Percentiles rank a stretch among this genome's conserved stretches.
phyloP scores from a whole-genome alignment of 2,113 vertebrate species.

The Acrocephalus kingi region DNA sequence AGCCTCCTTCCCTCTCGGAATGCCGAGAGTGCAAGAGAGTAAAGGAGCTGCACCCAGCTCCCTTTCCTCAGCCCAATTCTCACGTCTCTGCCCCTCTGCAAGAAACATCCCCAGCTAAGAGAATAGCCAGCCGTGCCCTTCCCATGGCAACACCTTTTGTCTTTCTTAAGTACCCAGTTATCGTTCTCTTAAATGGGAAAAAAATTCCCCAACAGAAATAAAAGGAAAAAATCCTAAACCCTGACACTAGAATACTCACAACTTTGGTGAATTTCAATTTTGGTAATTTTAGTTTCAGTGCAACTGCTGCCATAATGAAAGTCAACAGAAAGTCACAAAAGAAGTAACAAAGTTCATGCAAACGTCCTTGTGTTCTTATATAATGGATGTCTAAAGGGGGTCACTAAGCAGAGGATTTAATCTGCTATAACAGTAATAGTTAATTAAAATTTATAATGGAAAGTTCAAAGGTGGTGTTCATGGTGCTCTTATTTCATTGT shows the following conservation, averaged over 20 bases:
- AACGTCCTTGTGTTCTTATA: neutral
- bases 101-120: neutral
- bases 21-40: too few relatives aligned
- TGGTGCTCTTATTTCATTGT: neutral
- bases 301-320: neutral
- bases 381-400: neutral
- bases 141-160: neutral
- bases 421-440: neutral
- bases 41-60: neutral
- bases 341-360: neutral
- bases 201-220: neutral
- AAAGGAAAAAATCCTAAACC: neutral
- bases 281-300: neutral
- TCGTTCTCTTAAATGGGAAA: neutral
- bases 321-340: neutral
- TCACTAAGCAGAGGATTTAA: neutral
- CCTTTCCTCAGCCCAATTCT: neutral
- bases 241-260: neutral
- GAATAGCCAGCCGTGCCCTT: too few relatives aligned
- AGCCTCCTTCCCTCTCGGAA: accelerated
- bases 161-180: neutral
- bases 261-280: neutral
- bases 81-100: neutral
- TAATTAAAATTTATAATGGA: neutral
- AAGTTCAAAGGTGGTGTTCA: neutral